Conservation (phyloP, 2,113 vertebrate genomes). For the Heloderma charlesbogerti region DNA sequence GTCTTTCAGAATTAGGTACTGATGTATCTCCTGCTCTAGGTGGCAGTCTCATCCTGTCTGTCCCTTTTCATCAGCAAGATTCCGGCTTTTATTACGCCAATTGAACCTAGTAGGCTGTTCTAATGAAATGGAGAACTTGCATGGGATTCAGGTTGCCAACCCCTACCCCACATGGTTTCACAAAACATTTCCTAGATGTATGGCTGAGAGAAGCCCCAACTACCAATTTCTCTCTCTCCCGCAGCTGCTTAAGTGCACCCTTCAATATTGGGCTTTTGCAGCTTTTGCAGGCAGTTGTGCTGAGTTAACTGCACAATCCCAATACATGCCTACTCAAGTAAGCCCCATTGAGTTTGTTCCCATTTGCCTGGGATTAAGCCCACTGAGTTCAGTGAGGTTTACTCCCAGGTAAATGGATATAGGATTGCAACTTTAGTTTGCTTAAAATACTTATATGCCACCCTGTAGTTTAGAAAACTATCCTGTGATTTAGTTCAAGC, state of each 20-base stretch:
- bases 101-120: neutral
- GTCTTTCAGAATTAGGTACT: neutral
- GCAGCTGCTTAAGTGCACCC: neutral
- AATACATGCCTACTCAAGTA: neutral
- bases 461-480: neutral
- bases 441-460: neutral
- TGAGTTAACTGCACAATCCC: neutral
- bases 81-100: neutral
- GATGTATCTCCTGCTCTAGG: neutral
- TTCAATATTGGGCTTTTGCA: too few species aligned
- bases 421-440: too few species aligned
- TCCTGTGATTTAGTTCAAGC: neutral
- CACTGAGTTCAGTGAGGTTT: neutral
- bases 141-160: fast-evolving
- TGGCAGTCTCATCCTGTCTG: constrained; percentile 7
- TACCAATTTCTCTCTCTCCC: neutral
- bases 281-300: neutral
- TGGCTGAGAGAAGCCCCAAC: neutral
- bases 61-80: neutral
- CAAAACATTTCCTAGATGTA: neutral
- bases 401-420: neutral
- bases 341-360: too few species aligned
- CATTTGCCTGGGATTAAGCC: neutral
- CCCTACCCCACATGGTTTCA: neutral
- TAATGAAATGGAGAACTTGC: fast-evolving